A percentile compares a stretch with the other conserved stretches of the same genome.
Evolutionary conservation across 2,797 vertebrate species (phyloP).

Genomic region (Sarcoramphus papa): DNA sequence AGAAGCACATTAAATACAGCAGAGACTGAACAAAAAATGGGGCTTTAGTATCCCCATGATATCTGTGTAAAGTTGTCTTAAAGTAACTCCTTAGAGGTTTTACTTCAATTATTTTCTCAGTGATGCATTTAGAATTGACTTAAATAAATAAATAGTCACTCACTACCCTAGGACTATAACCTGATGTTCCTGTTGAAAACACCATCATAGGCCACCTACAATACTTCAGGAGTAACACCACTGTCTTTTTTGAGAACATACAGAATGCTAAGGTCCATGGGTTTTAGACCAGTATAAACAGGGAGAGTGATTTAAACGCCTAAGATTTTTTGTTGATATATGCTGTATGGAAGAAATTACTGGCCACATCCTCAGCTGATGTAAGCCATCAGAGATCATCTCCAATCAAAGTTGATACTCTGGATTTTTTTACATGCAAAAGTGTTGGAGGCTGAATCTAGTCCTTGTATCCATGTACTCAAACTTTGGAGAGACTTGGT

Average conservation of each 20-base stretch:
- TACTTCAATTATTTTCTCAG: neutral
- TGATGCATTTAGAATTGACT: neutral
- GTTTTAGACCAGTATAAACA: slow-evolving; percentile 1
- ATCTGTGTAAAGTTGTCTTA: slow-evolving; percentile 21
- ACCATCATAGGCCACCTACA: neutral
- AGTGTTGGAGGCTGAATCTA: neutral
- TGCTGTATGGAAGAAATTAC: neutral
- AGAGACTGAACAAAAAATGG: slow-evolving; percentile 31
- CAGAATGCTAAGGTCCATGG: neutral
- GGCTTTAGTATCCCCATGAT: slow-evolving; percentile 16
- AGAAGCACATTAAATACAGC: slow-evolving; percentile 26
- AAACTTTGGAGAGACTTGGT: neutral
- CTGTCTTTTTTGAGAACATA: neutral
- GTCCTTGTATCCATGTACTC: neutral
- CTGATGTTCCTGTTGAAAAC: neutral
- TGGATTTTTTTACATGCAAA: neutral
- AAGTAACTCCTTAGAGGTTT: slow-evolving; percentile 37
- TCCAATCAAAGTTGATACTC: neutral
- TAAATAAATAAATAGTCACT: neutral
- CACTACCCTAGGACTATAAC: neutral
- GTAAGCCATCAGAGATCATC: neutral
- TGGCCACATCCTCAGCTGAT: neutral
- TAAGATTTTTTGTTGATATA: neutral
- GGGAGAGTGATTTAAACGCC: neutral
- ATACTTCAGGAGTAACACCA: neutral